phyloP scores from a whole-genome alignment of 2,797 vertebrate genomes.

The Meda fulgida region DNA sequence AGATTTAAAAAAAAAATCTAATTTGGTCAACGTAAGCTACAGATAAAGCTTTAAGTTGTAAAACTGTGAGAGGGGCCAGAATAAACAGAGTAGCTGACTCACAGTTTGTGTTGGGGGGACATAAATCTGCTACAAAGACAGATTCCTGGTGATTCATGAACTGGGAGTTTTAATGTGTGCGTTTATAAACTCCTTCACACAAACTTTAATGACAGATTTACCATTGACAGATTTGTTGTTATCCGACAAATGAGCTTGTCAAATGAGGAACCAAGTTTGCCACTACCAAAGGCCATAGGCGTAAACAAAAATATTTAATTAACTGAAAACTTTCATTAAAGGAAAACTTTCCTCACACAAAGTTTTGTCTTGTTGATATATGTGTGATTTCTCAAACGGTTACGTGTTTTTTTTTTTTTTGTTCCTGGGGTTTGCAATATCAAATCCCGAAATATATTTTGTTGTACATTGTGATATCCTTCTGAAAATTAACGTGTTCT shows the following conservation, averaged over 20 bases:
- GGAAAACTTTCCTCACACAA: not conserved
- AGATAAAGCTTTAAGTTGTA: not conserved
- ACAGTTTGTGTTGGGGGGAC: constrained; percentile 21
- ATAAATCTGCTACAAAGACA: constrained; percentile 36
- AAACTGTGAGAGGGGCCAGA: not conserved
- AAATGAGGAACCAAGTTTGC: constrained; percentile 33
- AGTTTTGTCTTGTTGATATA: constrained; percentile 4
- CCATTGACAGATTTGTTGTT: constrained; percentile 19
- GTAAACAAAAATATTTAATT: constrained; percentile 29
- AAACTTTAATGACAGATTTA: constrained; percentile 21
- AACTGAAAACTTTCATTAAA: constrained; percentile 24
- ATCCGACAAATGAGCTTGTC: constrained; percentile 31
- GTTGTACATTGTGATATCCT: not conserved
- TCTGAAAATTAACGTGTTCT: not conserved
- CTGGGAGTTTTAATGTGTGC: constrained; percentile 32
- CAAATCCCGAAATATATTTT: not conserved
- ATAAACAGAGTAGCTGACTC: constrained; percentile 20
- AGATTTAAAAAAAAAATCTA: not conserved
- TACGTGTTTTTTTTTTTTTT: not conserved
- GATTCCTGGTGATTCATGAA: constrained; percentile 36
- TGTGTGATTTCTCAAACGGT: constrained; percentile 7
- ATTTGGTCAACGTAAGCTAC: not conserved
- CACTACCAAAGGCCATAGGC: not conserved
- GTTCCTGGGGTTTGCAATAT: not conserved
- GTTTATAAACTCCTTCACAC: constrained; percentile 24